Conservation (phyloP, 2,797 vertebrate species). For the Balearica regulorum region DNA sequence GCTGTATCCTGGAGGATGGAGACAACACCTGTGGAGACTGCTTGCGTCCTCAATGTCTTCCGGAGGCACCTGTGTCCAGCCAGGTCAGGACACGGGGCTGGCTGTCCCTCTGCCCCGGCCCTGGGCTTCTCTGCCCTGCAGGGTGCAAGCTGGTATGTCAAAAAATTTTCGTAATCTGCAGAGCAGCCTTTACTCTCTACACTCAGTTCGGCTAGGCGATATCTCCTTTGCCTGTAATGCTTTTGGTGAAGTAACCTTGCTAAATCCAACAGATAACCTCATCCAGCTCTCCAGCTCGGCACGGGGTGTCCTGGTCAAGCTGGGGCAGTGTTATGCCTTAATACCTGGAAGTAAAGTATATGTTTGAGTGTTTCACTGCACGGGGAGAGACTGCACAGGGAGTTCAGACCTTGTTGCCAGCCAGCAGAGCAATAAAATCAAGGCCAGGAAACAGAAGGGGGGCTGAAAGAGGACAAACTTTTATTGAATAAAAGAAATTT, state of each 20-base stretch:
- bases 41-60: rapidly evolving
- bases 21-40: neutral
- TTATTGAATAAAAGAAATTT: neutral
- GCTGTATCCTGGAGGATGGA: neutral
- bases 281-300: neutral
- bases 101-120: neutral
- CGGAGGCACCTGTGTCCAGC: rapidly evolving
- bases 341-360: neutral
- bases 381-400: neutral
- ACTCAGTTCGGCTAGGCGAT: neutral
- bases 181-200: neutral
- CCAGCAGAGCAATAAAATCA: neutral
- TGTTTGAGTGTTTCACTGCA: neutral
- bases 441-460: neutral
- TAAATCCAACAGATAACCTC: neutral
- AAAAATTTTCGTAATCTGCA: neutral
- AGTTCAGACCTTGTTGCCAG: neutral
- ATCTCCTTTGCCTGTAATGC: neutral
- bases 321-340: neutral
- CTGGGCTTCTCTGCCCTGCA: neutral
- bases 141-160: neutral
- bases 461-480: neutral
- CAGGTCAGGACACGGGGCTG: neutral
- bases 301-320: neutral
- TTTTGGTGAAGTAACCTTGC: neutral